Base-by-base conservation (phyloP, 2,113 vertebrate genomes). In the Notarius quadriscutis region DNA sequence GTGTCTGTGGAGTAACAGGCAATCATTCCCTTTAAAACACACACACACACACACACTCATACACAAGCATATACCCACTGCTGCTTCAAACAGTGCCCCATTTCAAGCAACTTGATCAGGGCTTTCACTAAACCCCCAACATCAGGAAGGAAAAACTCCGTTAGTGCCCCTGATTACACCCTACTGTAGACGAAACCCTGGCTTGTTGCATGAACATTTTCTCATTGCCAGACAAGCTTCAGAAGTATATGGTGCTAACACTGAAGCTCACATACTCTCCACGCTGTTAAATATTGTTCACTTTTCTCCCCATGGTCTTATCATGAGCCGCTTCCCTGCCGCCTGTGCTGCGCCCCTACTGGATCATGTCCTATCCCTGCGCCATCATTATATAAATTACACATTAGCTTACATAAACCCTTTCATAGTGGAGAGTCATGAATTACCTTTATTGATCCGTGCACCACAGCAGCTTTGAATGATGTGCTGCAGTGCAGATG, bases 401-500 rank as follows among this genome's bases (percentile, higher is more conserved):
- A 86, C 89, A 91, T 87, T 87, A n/a, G 77, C 82, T 94, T 93
- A 95, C 89, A 90, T 92, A 93, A 94, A 77, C 85, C 75, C 84
- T 86, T 88, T 88, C 86, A 87, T 84, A 89, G 88, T 90, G 89
- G 89, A 91, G 88, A n/a, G 62, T 91, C 91, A 87, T 85, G 90
- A 93, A 94, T 94, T 88, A 92, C 83, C 91, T 91, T 92, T 93
- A 89, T 93, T 58, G 65, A 92, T 91, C 91, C 91, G 83, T 88
- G 82, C 87, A 58, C 84, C 58, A 91, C 91, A 89, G 85, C 88
- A 91, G 89, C 81, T 30, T 89, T 91, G 91, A 94, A 93, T 91
- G 91, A 92, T 92, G 89, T 94, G 92, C 89, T 93, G 94, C 93
- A 94, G 88, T 95, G 93, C 94, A 95, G 94, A 94, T 95, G 87